Evolutionary conservation across 1,140 invertebrate genomes (phyloP).

Genomic region (Vanessa atalanta): DNA sequence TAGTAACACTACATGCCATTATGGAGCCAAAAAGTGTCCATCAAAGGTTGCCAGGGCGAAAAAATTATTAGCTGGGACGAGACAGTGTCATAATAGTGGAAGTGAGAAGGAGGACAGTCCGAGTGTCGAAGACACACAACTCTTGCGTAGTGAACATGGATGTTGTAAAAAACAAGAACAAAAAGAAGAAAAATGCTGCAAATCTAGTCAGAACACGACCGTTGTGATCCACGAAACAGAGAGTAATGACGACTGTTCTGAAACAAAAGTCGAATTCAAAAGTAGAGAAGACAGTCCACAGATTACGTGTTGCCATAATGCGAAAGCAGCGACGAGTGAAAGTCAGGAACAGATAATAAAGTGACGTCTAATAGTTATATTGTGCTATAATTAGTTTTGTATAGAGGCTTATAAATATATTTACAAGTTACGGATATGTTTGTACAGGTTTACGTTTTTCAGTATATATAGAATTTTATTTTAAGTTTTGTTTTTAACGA

Average conservation of each 20-base stretch:
- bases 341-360: slow-evolving; percentile 69
- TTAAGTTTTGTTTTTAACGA: slow-evolving; percentile 1
- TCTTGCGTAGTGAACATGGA: slow-evolving; percentile 51
- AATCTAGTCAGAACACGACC: slow-evolving; percentile 47
- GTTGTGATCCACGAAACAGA: slow-evolving; percentile 49
- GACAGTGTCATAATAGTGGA: slow-evolving; percentile 45
- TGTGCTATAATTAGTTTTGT: neutral
- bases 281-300: slow-evolving; percentile 62
- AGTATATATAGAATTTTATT: slow-evolving; percentile 10
- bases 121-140: slow-evolving; percentile 63
- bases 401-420: slow-evolving; percentile 24
- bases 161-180: slow-evolving; percentile 61
- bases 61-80: slow-evolving; percentile 40
- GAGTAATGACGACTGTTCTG: slow-evolving; percentile 21
- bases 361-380: slow-evolving; percentile 14
- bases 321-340: slow-evolving; percentile 49
- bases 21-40: slow-evolving; percentile 64
- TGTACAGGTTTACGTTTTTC: slow-evolving; percentile 15
- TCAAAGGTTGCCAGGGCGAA: slow-evolving; percentile 65
- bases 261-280: slow-evolving; percentile 15
- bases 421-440: slow-evolving; percentile 11
- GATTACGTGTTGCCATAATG: slow-evolving; percentile 61
- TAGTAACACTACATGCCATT: slow-evolving; percentile 56
- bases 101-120: slow-evolving; percentile 65
- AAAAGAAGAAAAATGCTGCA: slow-evolving; percentile 55